phyloP scores from a whole-genome alignment of 1,140 invertebrate species.

The Caerostris darwini region DNA sequence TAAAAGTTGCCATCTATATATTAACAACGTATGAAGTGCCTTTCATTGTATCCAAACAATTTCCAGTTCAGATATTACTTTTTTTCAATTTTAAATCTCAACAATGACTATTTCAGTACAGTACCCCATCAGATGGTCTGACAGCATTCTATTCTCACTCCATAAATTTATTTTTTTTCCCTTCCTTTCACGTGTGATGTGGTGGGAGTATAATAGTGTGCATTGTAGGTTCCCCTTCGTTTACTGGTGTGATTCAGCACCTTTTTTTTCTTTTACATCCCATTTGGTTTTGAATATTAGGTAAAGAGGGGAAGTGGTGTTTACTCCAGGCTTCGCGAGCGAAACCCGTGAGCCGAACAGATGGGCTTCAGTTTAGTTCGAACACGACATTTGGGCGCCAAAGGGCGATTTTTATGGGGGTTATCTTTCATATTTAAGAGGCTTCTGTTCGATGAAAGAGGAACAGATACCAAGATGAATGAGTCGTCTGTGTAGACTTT shows the following conservation, averaged over 20 bases:
- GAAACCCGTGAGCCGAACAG: neutral
- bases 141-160: neutral
- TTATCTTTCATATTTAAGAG: conserved; percentile 23
- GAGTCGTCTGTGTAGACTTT: neutral
- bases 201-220: conserved; percentile 2
- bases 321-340: neutral
- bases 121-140: neutral
- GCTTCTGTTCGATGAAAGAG: conserved; percentile 1
- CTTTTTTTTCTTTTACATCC: neutral
- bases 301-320: neutral
- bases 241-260: neutral
- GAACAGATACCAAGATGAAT: neutral
- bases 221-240: neutral
- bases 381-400: neutral
- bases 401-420: conserved; percentile 4
- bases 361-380: neutral
- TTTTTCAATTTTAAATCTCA: too few relatives aligned
- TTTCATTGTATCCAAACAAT: too few relatives aligned
- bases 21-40: too few relatives aligned
- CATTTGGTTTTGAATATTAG: neutral
- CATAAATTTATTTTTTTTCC: neutral
- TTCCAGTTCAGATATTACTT: too few relatives aligned
- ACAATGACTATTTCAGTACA: too few relatives aligned
- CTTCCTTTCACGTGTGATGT: neutral
- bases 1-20: too few relatives aligned